Conservation (phyloP, 2,113 vertebrate species). For the Coregonus clupeaformis region DNA sequence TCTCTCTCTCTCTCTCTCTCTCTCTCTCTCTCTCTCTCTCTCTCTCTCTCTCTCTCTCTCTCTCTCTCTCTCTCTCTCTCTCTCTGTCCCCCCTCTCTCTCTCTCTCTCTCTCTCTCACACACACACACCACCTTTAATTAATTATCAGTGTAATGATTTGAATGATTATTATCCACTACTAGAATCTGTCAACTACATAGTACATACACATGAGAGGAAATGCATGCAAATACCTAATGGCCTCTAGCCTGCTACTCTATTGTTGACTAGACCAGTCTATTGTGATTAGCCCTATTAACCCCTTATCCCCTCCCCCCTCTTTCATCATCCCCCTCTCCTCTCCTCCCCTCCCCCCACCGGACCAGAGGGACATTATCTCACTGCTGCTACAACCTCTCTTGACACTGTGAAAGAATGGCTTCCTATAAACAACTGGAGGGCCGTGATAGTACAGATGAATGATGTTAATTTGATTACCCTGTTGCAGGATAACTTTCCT, state of each 20-base stretch:
- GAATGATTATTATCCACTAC: background rate
- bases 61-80: too few species aligned
- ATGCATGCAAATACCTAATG: conserved; percentile 15
- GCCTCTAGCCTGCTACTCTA: background rate
- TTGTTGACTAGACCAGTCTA: conserved; percentile 35
- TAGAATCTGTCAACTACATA: background rate
- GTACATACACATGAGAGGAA: background rate
- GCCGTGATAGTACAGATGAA: background rate
- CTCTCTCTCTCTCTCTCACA: background rate
- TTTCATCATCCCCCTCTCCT: conserved; percentile 2
- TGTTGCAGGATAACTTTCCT: too few species aligned
- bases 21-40: too few species aligned
- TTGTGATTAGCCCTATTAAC: conserved; percentile 41
- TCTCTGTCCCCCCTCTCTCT: too few species aligned
- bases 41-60: too few species aligned
- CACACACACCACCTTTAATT: background rate
- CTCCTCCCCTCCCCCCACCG: background rate
- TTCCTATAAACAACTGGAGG: background rate
- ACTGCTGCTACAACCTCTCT: background rate
- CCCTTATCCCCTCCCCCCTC: background rate
- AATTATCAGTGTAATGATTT: background rate
- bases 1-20: too few species aligned
- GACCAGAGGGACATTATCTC: background rate
- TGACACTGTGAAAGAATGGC: background rate
- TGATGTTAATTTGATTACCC: too few species aligned